Evolutionary conservation across 1,140 invertebrate species (phyloP).

Genomic region (Mycetomoellerius zeteki): DNA sequence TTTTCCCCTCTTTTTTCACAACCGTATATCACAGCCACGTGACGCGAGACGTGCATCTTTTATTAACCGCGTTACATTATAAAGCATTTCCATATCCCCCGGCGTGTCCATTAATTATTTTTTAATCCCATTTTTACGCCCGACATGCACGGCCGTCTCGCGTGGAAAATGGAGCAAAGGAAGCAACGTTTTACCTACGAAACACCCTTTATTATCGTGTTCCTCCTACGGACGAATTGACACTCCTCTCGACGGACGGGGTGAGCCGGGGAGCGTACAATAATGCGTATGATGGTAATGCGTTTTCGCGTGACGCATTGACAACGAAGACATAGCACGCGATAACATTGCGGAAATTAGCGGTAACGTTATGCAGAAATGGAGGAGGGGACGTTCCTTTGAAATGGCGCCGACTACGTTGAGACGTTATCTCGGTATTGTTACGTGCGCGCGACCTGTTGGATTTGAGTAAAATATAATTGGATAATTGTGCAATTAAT

Average conservation of each 20-base stretch:
- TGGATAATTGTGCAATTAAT: constrained; percentile 57
- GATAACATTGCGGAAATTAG: constrained; percentile 51
- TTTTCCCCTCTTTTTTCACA: constrained; percentile 19
- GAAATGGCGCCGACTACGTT: not conserved
- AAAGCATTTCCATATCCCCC: constrained; percentile 58
- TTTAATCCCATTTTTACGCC: constrained; percentile 65
- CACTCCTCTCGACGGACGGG: constrained; percentile 17
- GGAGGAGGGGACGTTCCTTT: constrained; percentile 18
- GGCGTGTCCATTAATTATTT: constrained; percentile 51
- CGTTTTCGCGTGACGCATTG: constrained; percentile 47
- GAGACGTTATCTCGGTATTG: constrained; percentile 38
- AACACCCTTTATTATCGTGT: constrained; percentile 49
- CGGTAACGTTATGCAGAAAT: constrained; percentile 42
- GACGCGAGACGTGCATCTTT: constrained; percentile 58
- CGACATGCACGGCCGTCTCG: constrained; percentile 27
- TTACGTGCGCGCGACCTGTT: constrained; percentile 35
- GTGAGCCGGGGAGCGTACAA: not conserved
- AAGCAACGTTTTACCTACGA: constrained; percentile 41
- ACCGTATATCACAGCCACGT: constrained; percentile 40
- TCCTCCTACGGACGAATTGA: constrained; percentile 24
- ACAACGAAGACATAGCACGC: constrained; percentile 27
- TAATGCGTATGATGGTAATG: constrained; percentile 31
- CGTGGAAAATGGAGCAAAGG: constrained; percentile 51
- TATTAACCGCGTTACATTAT: constrained; percentile 67
- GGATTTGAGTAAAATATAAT: constrained; percentile 53